phyloP scores from a whole-genome alignment of 64 coral and sea anemone genomes.

The Dendrophyllia cribrosa region DNA sequence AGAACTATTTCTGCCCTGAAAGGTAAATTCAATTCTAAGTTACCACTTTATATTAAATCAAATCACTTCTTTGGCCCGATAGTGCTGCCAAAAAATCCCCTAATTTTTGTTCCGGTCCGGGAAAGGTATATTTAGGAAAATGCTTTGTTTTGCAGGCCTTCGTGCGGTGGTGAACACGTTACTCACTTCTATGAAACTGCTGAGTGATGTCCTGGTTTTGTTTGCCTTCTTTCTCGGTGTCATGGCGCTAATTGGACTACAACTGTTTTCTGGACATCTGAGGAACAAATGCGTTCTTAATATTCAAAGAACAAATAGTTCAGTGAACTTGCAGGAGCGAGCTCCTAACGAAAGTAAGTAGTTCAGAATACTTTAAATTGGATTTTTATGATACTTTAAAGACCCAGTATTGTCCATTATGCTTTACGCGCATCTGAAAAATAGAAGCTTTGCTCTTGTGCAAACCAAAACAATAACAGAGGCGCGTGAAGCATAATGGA shows the following conservation, averaged over 20 bases:
- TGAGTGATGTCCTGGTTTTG: constrained; percentile 78
- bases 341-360: neutral
- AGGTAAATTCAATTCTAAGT: constrained; percentile 22
- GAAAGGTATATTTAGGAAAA: too few species aligned
- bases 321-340: neutral
- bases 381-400: too few species aligned
- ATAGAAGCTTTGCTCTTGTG: too few species aligned
- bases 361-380: too few species aligned
- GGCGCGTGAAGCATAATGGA: too few species aligned
- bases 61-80: too few species aligned
- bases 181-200: constrained; percentile 64
- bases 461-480: too few species aligned
- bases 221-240: constrained; percentile 68
- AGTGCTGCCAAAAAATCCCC: too few species aligned
- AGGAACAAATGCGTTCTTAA: constrained; percentile 63
- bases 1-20: constrained; percentile 77
- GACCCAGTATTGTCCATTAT: too few species aligned
- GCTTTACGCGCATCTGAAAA: too few species aligned
- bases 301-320: neutral
- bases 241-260: constrained; percentile 71
- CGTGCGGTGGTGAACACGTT: constrained; percentile 78
- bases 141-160: neutral
- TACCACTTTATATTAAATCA: neutral
- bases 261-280: constrained; percentile 73
- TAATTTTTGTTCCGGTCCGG: too few species aligned